Base-by-base conservation (phyloP, 2,888 invertebrate genomes). In the Drosophila prolongata region DNA sequence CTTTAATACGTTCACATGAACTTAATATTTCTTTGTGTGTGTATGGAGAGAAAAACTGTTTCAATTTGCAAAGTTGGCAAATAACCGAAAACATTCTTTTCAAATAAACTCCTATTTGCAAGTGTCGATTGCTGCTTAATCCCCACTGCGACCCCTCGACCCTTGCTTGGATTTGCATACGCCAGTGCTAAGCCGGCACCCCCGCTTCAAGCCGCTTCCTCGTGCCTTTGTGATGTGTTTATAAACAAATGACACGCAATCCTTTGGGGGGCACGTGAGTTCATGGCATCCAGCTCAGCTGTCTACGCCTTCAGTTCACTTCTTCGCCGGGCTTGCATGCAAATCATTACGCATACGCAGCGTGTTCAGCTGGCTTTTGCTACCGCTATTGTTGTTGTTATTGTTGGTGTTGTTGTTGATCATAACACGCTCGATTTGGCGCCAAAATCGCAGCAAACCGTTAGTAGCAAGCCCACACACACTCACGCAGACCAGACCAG, bases 241-340 rank as follows among this genome's bases (percentile, higher is more conserved):
- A 90, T 90, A 90, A 90, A 90, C 89, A 90, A 90, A 90, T 90
- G 79, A 80, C 90, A 90, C 90, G 90, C 90, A 90, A 90, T 89
- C 76, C 83, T 87, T 84, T 75, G 35, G 76, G 67, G 74, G 72
- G 66, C 73, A 59, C 57, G 64, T 65, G 56, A 74, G 73, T 70
- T 56, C 58, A 53, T 43, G 65, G 65, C 65, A 66, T 66, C 65
- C 65, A 66, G 35, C 53, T 66, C 65, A 66, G 66, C 65, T 65
- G 65, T 65, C 65, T 65, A 65, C 65, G 52, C 65, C 65, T 65
- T 53, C 52, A 6, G 37, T 60, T 64, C 65, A 56, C 68, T 59
- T 50, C 65, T 67, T 49, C 19, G 35, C 47, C 54, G 44, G 57
- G 56, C 70, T 73, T 83, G 80, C 80, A 80, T 77, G 80, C 75